phyloP scores from a whole-genome alignment of 1,140 invertebrate species.

The Papilio polyxenes region DNA sequence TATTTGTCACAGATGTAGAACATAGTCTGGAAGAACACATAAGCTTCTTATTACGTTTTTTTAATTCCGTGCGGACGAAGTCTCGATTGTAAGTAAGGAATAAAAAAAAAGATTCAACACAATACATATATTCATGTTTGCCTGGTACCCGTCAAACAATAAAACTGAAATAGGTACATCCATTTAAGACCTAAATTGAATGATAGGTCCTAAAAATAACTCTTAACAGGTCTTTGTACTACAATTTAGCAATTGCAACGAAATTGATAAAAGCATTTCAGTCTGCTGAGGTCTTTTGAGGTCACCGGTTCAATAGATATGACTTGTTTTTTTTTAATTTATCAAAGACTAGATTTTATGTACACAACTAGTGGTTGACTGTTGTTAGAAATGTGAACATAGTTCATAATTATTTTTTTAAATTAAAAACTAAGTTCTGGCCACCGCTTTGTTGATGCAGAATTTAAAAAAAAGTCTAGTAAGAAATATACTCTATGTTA shows the following conservation, averaged over 20 bases:
- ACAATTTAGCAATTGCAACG: background rate
- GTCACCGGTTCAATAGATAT: background rate
- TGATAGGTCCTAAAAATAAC: conserved; percentile 4
- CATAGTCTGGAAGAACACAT: no score
- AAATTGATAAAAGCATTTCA: conserved; percentile 4
- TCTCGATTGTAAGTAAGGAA: background rate
- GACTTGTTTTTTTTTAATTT: background rate
- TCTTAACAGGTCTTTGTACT: background rate
- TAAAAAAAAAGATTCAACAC: background rate
- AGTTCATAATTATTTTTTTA: no score
- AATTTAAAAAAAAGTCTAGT: no score
- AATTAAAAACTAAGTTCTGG: no score
- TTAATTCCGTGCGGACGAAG: no score
- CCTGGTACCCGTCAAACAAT: background rate
- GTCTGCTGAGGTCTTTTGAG: conserved; percentile 1
- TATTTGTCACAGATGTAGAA: no score
- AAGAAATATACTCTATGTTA: no score
- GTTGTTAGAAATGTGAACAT: no score
- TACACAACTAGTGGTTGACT: no score
- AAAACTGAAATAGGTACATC: background rate
- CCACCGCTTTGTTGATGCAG: no score
- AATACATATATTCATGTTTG: background rate
- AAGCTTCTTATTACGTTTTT: no score
- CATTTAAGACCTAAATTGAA: background rate
- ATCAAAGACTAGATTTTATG: no score